phyloP scores from a whole-genome alignment of 2,113 vertebrate genomes.

The Takifugu bimaculatus region DNA sequence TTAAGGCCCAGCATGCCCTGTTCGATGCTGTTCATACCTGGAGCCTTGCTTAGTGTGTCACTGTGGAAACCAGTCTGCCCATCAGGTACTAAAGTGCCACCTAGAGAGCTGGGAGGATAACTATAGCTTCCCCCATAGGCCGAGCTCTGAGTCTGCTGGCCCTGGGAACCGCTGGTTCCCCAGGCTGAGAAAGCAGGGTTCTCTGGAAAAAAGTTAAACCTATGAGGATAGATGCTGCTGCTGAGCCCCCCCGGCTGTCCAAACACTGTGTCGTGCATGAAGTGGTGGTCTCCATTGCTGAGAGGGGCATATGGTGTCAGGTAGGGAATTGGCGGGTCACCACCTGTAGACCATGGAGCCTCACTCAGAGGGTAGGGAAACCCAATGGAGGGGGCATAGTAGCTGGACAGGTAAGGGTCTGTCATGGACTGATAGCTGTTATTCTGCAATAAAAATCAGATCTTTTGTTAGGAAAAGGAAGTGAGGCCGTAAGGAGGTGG shows the following conservation, averaged over 20 bases:
- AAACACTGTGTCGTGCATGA: slow-evolving; percentile 96
- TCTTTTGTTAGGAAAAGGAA: not conserved
- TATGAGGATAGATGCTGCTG: slow-evolving; percentile 91
- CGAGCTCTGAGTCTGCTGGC: slow-evolving; percentile 93
- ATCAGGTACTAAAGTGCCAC: slow-evolving; percentile 88
- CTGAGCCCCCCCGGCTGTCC: slow-evolving; percentile 94
- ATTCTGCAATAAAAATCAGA: slow-evolving; percentile 75
- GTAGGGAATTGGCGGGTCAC: slow-evolving; percentile 95
- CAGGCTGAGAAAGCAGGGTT: slow-evolving; percentile 95
- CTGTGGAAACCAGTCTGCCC: slow-evolving; percentile 94
- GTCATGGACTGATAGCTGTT: slow-evolving; percentile 98
- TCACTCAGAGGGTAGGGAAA: slow-evolving; percentile 96
- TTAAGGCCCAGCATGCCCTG: slow-evolving; percentile 96
- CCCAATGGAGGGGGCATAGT: slow-evolving; percentile 94
- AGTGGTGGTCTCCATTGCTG: slow-evolving; percentile 96
- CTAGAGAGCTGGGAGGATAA: slow-evolving; percentile 92
- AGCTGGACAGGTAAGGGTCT: slow-evolving; percentile 94
- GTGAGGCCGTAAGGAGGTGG: not conserved
- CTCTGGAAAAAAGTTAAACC: slow-evolving; percentile 97
- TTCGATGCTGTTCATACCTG: slow-evolving; percentile 94
- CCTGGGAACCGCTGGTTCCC: slow-evolving; percentile 93
- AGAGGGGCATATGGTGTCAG: slow-evolving; percentile 96
- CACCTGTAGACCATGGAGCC: slow-evolving; percentile 96
- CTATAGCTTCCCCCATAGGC: slow-evolving; percentile 94
- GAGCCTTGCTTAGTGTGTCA: slow-evolving; percentile 91